phyloP scores from a whole-genome alignment of 1,140 invertebrate genomes.

The Adelges cooleyi region DNA sequence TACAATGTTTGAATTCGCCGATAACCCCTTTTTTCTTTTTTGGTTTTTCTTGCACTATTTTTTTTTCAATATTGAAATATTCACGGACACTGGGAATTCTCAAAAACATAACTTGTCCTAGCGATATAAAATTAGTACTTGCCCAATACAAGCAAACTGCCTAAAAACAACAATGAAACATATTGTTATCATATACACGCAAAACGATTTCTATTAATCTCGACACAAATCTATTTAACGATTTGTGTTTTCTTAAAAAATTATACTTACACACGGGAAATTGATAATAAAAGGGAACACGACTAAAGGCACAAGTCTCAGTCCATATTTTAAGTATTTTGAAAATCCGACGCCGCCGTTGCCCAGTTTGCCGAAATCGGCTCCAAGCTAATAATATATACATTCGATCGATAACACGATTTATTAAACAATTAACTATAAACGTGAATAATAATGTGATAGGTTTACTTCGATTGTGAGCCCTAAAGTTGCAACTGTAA shows the following conservation, averaged over 20 bases:
- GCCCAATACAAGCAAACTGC: slow-evolving; percentile 85
- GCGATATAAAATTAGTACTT: slow-evolving; percentile 75
- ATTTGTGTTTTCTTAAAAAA: too few relatives aligned
- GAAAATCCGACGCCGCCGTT: slow-evolving; percentile 48
- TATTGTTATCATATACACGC: too few relatives aligned
- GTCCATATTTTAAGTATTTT: slow-evolving; percentile 52
- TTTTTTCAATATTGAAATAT: slow-evolving; percentile 64
- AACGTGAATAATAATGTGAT: neutral
- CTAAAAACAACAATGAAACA: slow-evolving; percentile 39
- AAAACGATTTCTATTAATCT: too few relatives aligned
- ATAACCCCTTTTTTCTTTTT: slow-evolving; percentile 60
- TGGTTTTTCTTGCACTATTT: slow-evolving; percentile 42
- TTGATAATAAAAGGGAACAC: slow-evolving; percentile 77
- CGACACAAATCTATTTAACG: too few relatives aligned
- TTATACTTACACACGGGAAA: slow-evolving; percentile 63
- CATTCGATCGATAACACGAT: neutral
- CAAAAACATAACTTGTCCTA: slow-evolving; percentile 68
- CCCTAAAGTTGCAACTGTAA: slow-evolving; percentile 68
- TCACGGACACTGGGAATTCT: slow-evolving; percentile 59
- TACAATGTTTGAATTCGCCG: slow-evolving; percentile 69
- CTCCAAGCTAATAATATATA: slow-evolving; percentile 48
- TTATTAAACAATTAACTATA: too few relatives aligned
- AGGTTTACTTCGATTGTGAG: slow-evolving; percentile 62
- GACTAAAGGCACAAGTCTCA: slow-evolving; percentile 63
- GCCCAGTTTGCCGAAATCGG: slow-evolving; percentile 56